A percentile compares a stretch with the other conserved stretches of the same genome.
Conservation (phyloP, 2,888 invertebrate genomes). For the Cyclophora punctaria region DNA sequence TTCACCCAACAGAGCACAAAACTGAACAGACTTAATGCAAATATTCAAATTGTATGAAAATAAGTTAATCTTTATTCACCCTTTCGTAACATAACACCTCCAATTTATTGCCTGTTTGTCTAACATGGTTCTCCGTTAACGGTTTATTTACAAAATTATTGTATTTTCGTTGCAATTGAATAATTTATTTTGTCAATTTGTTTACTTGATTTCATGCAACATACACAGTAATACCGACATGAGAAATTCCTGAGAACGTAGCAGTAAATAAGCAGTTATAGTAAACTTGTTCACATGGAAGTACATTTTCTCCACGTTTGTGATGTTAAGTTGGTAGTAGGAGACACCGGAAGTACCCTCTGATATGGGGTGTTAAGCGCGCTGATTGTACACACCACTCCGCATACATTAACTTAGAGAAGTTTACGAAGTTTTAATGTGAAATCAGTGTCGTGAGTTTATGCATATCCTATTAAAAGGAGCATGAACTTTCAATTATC, state of each 20-base stretch:
- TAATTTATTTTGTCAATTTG: too few species aligned
- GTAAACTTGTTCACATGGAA: constrained; percentile 13
- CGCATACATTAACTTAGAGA: constrained; percentile 18
- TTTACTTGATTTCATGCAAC: too few species aligned
- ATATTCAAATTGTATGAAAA: neutral
- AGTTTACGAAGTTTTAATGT: too few species aligned
- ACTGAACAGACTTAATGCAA: neutral
- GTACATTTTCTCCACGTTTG: constrained; percentile 20
- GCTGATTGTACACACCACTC: constrained; percentile 29
- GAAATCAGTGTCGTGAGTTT: too few species aligned
- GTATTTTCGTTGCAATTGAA: neutral
- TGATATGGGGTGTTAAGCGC: constrained; percentile 33
- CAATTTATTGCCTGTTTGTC: neutral
- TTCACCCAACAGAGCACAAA: too few species aligned
- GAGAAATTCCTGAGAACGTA: too few species aligned
- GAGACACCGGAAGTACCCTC: constrained; percentile 24
- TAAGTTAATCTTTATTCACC: neutral
- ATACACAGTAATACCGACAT: too few species aligned
- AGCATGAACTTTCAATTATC: too few species aligned
- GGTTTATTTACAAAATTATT: neutral
- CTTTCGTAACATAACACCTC: neutral
- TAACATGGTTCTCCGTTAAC: neutral
- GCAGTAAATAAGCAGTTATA: too few species aligned
- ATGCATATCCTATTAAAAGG: too few species aligned
- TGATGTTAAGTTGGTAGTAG: constrained; percentile 20